These are phyloP conservation scores for Papilio dardanus DNA, from an alignment of 1,140 invertebrate genomes.

Conservation along the genomic window DNA sequence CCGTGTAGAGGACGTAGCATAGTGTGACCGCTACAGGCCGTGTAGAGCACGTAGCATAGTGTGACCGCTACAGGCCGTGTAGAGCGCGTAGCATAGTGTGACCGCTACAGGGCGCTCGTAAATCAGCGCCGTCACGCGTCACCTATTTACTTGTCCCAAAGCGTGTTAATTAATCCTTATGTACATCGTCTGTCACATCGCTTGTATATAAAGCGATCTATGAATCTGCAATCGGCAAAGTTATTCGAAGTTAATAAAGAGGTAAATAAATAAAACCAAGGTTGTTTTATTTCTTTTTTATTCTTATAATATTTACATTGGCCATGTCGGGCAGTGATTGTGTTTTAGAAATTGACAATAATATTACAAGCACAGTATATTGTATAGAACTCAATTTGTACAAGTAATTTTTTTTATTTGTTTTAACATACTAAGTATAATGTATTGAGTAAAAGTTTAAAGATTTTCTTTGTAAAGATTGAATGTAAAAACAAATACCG, in stretches of 20 bases:
- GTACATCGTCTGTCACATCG: no score
- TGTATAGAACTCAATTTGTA: background rate
- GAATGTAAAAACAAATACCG: background rate
- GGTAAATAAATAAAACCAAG: background rate
- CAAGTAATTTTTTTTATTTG: background rate
- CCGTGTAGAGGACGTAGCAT: no score
- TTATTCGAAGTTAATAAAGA: background rate
- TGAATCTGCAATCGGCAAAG: no score
- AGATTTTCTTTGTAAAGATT: background rate
- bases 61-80: no score
- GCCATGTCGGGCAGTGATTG: slow-evolving; percentile 27
- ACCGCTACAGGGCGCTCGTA: background rate
- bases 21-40: no score
- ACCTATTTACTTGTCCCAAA: background rate
- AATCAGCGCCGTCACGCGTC: slow-evolving; percentile 24
- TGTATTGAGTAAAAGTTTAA: background rate
- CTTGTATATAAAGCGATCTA: no score
- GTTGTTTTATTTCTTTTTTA: background rate
- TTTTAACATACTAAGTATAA: background rate
- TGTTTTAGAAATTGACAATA: background rate
- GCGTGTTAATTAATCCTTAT: slow-evolving; percentile 22
- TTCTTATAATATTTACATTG: slow-evolving; percentile 32
- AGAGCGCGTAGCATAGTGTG: no score
- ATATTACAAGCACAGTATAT: slow-evolving; percentile 5
- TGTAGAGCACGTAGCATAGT: no score